These are phyloP conservation scores for Trachymyrmex septentrionalis DNA, from an alignment of 1,140 invertebrate species.

Conservation along the genomic window DNA sequence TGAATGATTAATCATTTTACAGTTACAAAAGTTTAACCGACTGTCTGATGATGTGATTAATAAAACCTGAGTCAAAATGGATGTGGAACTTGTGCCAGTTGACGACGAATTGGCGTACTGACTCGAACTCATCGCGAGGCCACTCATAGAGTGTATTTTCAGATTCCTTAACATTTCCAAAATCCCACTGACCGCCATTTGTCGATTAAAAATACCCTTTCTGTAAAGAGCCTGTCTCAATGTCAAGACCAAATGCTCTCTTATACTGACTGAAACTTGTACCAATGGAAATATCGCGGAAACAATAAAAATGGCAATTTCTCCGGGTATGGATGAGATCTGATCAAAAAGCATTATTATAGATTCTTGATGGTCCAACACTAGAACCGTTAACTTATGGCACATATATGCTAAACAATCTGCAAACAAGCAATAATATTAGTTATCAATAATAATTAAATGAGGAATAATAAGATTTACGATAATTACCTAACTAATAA, in stretches of 20 bases:
- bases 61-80: slow-evolving; percentile 85
- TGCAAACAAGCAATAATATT: slow-evolving; percentile 64
- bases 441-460: slow-evolving; percentile 21
- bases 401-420: slow-evolving; percentile 87
- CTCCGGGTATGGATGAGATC: slow-evolving; percentile 83
- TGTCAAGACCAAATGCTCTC: slow-evolving; percentile 87
- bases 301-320: slow-evolving; percentile 84
- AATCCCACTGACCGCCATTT: slow-evolving; percentile 88
- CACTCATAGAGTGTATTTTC: slow-evolving; percentile 84
- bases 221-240: slow-evolving; percentile 88
- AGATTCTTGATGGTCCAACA: slow-evolving; percentile 85
- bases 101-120: slow-evolving; percentile 65
- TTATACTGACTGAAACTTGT: slow-evolving; percentile 83
- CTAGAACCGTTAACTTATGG: slow-evolving; percentile 82
- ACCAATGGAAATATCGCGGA: slow-evolving; percentile 86
- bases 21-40: background rate
- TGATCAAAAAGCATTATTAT: slow-evolving; percentile 86
- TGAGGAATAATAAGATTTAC: background rate
- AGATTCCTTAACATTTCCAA: slow-evolving; percentile 87
- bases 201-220: slow-evolving; percentile 85
- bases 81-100: slow-evolving; percentile 81
- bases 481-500: background rate
- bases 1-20: background rate
- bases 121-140: slow-evolving; percentile 81
- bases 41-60: background rate